Percentiles rank a stretch among this genome's conserved stretches.
Conservation (phyloP, 2,113 vertebrate species). For the Rhinoderma darwinii region DNA sequence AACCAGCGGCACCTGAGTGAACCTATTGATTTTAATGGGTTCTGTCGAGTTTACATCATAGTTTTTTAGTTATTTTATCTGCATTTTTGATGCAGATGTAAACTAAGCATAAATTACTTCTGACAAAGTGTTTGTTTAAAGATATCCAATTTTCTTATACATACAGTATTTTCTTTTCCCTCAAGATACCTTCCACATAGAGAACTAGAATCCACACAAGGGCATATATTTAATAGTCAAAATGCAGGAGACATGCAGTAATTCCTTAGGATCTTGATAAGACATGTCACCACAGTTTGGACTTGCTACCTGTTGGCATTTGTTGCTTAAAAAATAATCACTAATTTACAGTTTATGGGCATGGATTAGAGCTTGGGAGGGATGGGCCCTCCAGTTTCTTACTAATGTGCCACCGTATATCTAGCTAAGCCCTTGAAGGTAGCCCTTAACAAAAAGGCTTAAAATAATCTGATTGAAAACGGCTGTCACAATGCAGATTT, state of each 20-base stretch:
- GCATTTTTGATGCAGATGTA: too few species aligned
- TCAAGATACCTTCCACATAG: not conserved
- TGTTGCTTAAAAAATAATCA: not conserved
- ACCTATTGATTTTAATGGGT: too few species aligned
- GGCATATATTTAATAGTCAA: not conserved
- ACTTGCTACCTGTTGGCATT: not conserved
- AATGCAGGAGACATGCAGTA: not conserved
- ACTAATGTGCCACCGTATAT: not conserved
- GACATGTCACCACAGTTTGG: not conserved
- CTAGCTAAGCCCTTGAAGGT: conserved; percentile 4
- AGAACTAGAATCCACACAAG: not conserved
- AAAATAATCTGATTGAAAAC: conserved; percentile 22
- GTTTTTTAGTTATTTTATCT: too few species aligned
- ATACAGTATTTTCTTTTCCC: not conserved
- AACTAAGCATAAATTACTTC: too few species aligned
- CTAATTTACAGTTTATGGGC: not conserved
- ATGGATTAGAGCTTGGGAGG: not conserved
- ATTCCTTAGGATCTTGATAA: not conserved
- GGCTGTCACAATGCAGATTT: conserved; percentile 5
- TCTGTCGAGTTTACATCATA: too few species aligned
- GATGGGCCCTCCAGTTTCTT: not conserved
- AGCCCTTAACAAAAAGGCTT: conserved; percentile 6
- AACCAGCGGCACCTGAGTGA: too few species aligned
- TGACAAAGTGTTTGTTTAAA: not conserved
- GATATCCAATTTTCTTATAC: not conserved